Evolutionary conservation across 2,113 vertebrate species (phyloP).

Genomic region (Leucoraja erinaceus): DNA sequence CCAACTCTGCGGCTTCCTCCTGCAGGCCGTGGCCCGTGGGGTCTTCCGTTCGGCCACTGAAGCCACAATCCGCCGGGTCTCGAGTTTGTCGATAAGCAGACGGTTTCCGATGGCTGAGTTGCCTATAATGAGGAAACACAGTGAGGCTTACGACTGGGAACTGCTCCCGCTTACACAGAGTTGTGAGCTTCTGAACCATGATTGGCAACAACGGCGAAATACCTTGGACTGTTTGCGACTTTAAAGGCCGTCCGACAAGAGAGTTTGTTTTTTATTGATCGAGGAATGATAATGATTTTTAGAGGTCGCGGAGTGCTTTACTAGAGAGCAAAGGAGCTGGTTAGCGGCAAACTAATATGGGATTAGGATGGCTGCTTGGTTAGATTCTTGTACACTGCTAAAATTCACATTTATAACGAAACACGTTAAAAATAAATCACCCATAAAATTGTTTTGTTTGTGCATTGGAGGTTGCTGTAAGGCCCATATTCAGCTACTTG

Average conservation of each 20-base stretch:
- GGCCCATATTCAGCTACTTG: not conserved
- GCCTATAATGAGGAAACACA: not conserved
- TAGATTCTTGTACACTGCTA: not conserved
- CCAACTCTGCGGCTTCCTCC: too few relatives aligned
- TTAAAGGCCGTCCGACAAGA: too few relatives aligned
- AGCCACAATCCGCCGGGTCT: too few relatives aligned
- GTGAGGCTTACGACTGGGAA: not conserved
- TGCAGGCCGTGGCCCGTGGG: too few relatives aligned
- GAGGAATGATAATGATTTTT: not conserved
- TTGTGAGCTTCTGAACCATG: not conserved
- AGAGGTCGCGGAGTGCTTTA: not conserved
- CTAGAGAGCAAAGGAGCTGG: not conserved
- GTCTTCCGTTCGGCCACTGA: too few relatives aligned
- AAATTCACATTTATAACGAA: not conserved
- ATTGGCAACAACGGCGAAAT: too few relatives aligned
- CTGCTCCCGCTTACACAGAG: not conserved
- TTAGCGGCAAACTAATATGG: too few relatives aligned
- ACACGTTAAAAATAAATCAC: not conserved
- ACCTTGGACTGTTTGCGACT: too few relatives aligned
- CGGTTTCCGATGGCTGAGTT: not conserved
- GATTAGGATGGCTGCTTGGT: not conserved
- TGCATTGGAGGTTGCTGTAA: not conserved
- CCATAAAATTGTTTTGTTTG: not conserved
- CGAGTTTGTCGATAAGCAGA: too few relatives aligned
- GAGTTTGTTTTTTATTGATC: not conserved